Evolutionary conservation across 2,797 vertebrate genomes (phyloP).

Genomic region (Girardinus metallicus): DNA sequence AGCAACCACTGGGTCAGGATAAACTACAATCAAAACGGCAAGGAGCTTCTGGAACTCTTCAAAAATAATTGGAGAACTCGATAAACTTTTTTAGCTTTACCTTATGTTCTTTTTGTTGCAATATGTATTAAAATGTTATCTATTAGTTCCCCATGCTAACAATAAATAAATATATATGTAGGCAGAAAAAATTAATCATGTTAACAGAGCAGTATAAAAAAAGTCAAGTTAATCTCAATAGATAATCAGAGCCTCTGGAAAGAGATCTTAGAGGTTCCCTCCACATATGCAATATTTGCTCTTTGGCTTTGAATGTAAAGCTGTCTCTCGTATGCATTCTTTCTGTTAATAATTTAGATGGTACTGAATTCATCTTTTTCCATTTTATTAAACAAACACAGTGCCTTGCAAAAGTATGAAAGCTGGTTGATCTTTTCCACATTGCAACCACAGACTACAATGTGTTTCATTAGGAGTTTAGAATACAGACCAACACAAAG

Average conservation of each 20-base stretch:
- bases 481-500: background rate
- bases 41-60: conserved; percentile 14
- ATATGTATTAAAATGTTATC: background rate
- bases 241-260: conserved; percentile 52
- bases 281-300: conserved; percentile 38
- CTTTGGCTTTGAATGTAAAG: conserved; percentile 22
- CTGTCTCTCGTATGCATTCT: conserved; percentile 6
- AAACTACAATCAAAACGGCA: conserved; percentile 50
- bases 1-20: conserved; percentile 68
- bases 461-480: background rate
- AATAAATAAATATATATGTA: conserved; percentile 1
- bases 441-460: background rate
- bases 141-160: background rate
- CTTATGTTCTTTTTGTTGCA: background rate
- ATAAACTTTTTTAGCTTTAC: background rate
- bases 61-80: background rate
- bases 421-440: background rate
- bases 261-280: conserved; percentile 38
- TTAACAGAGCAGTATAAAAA: conserved; percentile 41
- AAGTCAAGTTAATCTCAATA: conserved; percentile 37
- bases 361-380: conserved; percentile 21
- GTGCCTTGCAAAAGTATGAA: background rate
- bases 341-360: conserved; percentile 3
- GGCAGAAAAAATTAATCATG: conserved; percentile 32
- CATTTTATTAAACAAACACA: background rate